Conservation (phyloP, 2,888 invertebrate genomes). For the Hyles lineata region DNA sequence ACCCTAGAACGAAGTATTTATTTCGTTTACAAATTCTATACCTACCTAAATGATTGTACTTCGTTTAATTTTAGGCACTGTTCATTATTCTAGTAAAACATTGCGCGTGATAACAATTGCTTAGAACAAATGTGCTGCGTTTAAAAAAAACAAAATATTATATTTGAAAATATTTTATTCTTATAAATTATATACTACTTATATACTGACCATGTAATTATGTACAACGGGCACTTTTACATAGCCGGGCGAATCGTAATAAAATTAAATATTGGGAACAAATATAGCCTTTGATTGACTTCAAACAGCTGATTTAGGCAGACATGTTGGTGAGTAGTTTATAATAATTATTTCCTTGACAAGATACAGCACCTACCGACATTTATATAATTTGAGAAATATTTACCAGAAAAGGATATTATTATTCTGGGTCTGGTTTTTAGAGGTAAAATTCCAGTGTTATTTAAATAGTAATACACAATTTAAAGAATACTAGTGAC, state of each 20-base stretch:
- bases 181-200: slow-evolving; percentile 38
- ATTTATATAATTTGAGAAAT: too few relatives aligned
- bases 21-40: too few relatives aligned
- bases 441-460: too few relatives aligned
- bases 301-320: background rate
- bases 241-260: slow-evolving; percentile 35
- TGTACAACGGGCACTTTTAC: slow-evolving; percentile 42
- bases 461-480: too few relatives aligned
- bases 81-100: background rate
- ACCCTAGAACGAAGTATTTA: too few relatives aligned
- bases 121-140: background rate
- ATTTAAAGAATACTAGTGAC: too few relatives aligned
- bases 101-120: background rate
- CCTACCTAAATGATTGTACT: too few relatives aligned
- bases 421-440: too few relatives aligned
- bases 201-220: slow-evolving; percentile 43
- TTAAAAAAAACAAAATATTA: slow-evolving; percentile 24
- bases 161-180: slow-evolving; percentile 43
- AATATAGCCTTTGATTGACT: slow-evolving; percentile 7
- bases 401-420: too few relatives aligned
- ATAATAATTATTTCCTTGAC: background rate
- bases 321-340: background rate
- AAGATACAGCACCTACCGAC: too few relatives aligned
- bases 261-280: background rate
- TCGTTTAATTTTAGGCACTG: too few relatives aligned